Evolutionary conservation across 2,113 vertebrate genomes (phyloP).

Genomic region (Pyrgilauda ruficollis): DNA sequence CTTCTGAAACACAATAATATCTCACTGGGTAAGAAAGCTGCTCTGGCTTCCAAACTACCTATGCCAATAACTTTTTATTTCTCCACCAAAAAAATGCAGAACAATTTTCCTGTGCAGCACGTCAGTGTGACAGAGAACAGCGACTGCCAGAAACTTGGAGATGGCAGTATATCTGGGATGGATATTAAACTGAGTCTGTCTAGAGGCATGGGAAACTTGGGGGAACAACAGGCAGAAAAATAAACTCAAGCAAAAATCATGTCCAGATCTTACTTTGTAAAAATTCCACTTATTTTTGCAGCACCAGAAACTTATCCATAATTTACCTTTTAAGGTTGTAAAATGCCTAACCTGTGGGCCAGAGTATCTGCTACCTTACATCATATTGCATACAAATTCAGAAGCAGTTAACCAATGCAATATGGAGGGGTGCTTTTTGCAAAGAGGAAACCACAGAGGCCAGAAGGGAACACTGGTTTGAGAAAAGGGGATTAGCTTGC

Average conservation of each 20-base stretch:
- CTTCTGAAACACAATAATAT: conserved; percentile 34
- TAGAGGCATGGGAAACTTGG: not conserved
- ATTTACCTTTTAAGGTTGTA: not conserved
- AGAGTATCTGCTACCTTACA: not conserved
- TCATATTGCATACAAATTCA: not conserved
- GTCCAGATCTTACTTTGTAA: conserved; percentile 12
- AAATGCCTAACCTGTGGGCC: not conserved
- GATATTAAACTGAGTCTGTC: conserved; percentile 7
- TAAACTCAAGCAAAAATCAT: not conserved
- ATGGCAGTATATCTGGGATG: not conserved
- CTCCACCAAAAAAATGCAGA: conserved; percentile 5
- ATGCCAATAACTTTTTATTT: conserved; percentile 52
- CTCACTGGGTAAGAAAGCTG: conserved; percentile 49
- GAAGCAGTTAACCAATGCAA: not conserved
- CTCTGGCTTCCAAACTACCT: conserved; percentile 31
- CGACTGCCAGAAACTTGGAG: not conserved
- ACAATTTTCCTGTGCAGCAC: not conserved
- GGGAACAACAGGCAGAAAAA: not conserved
- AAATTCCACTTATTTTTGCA: conserved; percentile 20
- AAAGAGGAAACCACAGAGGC: conserved; percentile 27
- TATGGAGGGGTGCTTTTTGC: not conserved
- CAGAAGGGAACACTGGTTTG: not conserved
- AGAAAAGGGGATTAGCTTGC: not conserved
- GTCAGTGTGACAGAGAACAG: conserved; percentile 6
- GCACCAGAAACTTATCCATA: not conserved